Conservation (phyloP, 2,797 vertebrate species). For the Aulostomus chinensis region DNA sequence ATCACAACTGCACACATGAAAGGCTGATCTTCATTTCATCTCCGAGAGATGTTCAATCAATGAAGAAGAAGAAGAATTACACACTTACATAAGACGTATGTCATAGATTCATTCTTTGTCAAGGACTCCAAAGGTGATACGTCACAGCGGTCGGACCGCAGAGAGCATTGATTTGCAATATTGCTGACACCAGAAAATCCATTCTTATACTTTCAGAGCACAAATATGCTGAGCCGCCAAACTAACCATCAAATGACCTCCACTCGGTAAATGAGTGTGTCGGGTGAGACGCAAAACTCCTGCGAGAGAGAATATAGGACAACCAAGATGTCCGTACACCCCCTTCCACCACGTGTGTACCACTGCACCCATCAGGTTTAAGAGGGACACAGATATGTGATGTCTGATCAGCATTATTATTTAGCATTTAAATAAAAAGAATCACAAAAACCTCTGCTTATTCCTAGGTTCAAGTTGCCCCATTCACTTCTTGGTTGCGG, state of each 20-base stretch:
- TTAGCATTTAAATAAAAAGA: too few species aligned
- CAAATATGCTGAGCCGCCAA: slow-evolving; percentile 42
- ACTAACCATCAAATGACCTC: slow-evolving; percentile 38
- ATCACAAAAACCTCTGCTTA: too few species aligned
- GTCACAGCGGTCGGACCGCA: slow-evolving; percentile 9
- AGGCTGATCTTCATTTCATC: background rate
- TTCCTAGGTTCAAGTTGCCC: too few species aligned
- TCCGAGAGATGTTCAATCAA: background rate
- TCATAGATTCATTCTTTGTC: slow-evolving; percentile 17
- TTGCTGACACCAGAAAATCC: slow-evolving; percentile 24
- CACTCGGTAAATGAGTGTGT: slow-evolving; percentile 9
- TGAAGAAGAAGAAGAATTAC: too few species aligned
- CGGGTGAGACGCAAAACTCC: slow-evolving; percentile 6
- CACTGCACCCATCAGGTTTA: too few species aligned
- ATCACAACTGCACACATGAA: background rate
- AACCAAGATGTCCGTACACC: background rate
- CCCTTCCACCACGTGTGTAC: background rate
- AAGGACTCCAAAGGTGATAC: slow-evolving; percentile 26
- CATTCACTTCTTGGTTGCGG: too few species aligned
- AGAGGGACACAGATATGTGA: too few species aligned
- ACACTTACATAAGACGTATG: background rate
- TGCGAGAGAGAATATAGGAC: slow-evolving; percentile 6
- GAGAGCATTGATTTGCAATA: slow-evolving; percentile 48
- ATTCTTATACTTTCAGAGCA: background rate
- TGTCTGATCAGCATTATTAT: too few species aligned